Base-by-base conservation (phyloP, 1,140 invertebrate species). In the Ceratosolen solmsi region DNA sequence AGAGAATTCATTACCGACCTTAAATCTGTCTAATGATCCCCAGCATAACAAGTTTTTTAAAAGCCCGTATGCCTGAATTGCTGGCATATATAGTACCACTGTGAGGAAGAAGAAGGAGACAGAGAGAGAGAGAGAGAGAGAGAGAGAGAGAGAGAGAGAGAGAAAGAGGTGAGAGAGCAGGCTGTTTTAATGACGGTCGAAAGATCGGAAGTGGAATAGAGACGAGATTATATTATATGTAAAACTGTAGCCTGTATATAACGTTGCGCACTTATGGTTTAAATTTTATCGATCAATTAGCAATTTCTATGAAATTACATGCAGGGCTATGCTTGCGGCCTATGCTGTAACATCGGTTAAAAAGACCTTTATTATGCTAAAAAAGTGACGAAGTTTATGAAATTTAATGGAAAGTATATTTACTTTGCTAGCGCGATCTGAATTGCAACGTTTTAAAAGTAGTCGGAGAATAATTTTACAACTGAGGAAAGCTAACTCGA, bases 21-120 rank as follows among this genome's bases (percentile, higher is more conserved):
- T 79, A 60, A 72, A 72, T 68, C 46, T 25, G 33, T 30, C 46
- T 79, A 79, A 79, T 79, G 70, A 72, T 72, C 58, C 63, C 68
- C 68, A 7, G 51, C 51, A 17, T 79, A 79, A 79, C 54, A 68
- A 72, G 51, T 60, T 79, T 72, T 72, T 58, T 72, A 79, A 72
- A 51, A 79, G 36, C n/a, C 25, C 30, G 78, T 54, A 5, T 36
- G 49, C 75, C 25, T 51, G 63, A 75, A 73, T 70, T 1, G 30
- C 33, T 33, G 56, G n/a, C 56, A 2, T 27, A 15, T 49, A 76
- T 41, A 54, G 36, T 25, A 8, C 38, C 17, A 9, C 49, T 2
- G 30, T 17, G 27, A 9, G 76, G 46, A 33, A 13, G 7, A 68
- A 75, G 54, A 56, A n/a, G 11, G 27, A 30, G 22, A 36, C 8